Evolutionary conservation across 2,888 invertebrate species (phyloP).

Genomic region (Parnassius smintheus): DNA sequence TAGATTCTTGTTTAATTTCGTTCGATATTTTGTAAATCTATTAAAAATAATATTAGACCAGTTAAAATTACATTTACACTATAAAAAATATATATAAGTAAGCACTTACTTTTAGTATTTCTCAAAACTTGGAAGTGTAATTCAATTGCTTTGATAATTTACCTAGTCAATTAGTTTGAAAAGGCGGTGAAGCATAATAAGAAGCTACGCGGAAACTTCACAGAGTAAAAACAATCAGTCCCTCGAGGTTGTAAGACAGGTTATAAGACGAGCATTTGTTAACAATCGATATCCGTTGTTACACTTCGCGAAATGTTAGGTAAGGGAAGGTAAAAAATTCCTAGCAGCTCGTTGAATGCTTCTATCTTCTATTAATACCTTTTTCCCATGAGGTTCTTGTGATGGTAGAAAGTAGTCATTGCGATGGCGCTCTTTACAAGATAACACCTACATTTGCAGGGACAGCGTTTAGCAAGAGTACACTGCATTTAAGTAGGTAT

Average conservation of each 20-base stretch:
- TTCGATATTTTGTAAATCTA: too few species aligned
- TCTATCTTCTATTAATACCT: conserved; percentile 45
- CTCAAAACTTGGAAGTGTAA: too few species aligned
- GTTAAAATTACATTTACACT: too few species aligned
- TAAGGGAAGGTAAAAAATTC: conserved; percentile 62
- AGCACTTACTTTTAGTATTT: too few species aligned
- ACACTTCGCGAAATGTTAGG: conserved; percentile 63
- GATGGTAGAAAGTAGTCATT: conserved; percentile 45
- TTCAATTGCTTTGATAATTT: too few species aligned
- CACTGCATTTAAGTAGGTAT: too few species aligned
- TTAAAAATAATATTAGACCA: too few species aligned
- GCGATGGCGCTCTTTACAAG: background rate
- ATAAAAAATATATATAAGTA: too few species aligned
- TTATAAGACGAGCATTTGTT: conserved; percentile 29
- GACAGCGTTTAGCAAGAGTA: too few species aligned
- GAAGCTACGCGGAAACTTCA: conserved; percentile 1
- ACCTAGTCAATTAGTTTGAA: background rate
- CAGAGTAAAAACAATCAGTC: background rate
- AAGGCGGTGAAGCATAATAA: background rate
- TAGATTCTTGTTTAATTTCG: too few species aligned
- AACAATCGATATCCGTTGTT: conserved; percentile 75
- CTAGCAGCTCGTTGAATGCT: conserved; percentile 53
- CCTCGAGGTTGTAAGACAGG: background rate
- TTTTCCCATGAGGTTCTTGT: conserved; percentile 60
- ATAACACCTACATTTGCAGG: too few species aligned